Percentiles rank a stretch among this genome's conserved stretches.
Conservation (phyloP, 2,797 vertebrate genomes). For the Sebastes hubbsi region DNA sequence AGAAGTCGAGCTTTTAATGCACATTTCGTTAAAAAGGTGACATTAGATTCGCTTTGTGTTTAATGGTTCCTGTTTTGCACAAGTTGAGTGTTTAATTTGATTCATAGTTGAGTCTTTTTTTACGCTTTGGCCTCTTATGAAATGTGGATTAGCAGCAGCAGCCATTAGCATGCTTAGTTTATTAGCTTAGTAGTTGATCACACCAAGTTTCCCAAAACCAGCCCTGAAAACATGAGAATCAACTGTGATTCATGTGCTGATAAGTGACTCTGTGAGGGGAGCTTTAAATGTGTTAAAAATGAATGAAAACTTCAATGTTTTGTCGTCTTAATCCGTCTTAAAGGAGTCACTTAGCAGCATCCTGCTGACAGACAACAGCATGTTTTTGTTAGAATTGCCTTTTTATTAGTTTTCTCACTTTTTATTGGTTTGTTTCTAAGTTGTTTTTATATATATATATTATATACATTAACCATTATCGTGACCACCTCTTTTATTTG, state of each 20-base stretch:
- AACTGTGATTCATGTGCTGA: rapidly evolving
- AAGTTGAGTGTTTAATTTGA: too few relatives aligned
- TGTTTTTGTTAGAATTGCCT: not conserved
- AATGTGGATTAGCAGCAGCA: too few relatives aligned
- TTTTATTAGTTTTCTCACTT: rapidly evolving
- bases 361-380: conserved; percentile 8
- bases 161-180: too few relatives aligned
- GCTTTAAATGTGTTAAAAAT: not conserved
- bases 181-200: not conserved
- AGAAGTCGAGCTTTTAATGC: too few relatives aligned
- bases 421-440: rapidly evolving
- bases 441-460: rapidly evolving
- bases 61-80: too few relatives aligned
- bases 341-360: not conserved
- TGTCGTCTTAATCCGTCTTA: not conserved
- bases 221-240: not conserved
- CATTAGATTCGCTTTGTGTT: too few relatives aligned
- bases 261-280: rapidly evolving
- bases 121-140: too few relatives aligned
- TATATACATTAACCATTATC: rapidly evolving
- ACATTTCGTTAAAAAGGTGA: too few relatives aligned
- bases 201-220: not conserved
- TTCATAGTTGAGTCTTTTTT: too few relatives aligned
- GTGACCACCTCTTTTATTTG: not conserved
- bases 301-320: conserved; percentile 17